Percentiles rank a stretch among this genome's conserved stretches.
Conservation (phyloP, 2,113 vertebrate species). For the Anoura caudifer region DNA sequence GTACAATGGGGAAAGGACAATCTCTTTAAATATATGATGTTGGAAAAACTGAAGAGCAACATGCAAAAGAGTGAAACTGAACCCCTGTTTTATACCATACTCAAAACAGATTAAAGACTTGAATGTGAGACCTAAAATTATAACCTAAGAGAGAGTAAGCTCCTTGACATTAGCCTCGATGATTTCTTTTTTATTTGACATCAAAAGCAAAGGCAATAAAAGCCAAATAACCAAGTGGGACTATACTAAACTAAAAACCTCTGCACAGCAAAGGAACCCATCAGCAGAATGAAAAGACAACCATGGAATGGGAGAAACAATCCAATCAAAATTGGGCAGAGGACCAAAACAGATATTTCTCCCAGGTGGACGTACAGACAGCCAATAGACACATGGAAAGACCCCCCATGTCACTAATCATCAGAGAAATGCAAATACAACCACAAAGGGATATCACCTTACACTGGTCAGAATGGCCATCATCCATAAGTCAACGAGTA, state of each 20-base stretch:
- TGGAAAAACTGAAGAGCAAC: background rate
- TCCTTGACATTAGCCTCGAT: background rate
- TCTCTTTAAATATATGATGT: background rate
- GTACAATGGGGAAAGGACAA: background rate
- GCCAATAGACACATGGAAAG: no score
- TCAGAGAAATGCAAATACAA: no score
- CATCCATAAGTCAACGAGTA: no score
- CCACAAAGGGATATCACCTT: no score
- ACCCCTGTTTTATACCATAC: background rate
- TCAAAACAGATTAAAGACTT: background rate
- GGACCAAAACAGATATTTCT: no score
- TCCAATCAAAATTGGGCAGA: background rate
- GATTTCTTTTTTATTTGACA: background rate
- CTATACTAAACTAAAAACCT: background rate
- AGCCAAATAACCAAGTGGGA: background rate
- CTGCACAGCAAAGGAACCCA: background rate
- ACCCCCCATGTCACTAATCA: no score
- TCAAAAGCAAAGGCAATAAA: background rate
- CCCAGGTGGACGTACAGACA: no score
- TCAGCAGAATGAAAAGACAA: background rate
- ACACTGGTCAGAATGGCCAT: no score
- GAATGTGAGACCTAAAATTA: background rate
- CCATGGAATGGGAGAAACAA: background rate
- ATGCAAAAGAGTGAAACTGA: background rate
- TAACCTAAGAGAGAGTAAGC: background rate